phyloP scores from a whole-genome alignment of 2,113 vertebrate species.

The Myiopsitta monachus region DNA sequence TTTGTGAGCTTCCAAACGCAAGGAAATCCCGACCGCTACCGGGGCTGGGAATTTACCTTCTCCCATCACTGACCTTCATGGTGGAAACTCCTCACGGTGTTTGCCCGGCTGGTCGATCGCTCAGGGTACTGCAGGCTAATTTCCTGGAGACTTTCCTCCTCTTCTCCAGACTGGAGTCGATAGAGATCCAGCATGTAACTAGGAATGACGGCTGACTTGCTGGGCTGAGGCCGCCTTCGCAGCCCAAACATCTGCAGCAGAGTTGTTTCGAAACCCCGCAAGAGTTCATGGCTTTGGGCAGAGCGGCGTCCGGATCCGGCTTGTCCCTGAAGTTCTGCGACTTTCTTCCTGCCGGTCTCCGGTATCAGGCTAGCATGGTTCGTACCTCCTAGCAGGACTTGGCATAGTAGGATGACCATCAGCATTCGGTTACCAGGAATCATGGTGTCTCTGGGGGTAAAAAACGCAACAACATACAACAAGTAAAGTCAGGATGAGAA shows the following conservation, averaged over 20 bases:
- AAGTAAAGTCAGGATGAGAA: constrained; percentile 58
- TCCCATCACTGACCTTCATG: constrained; percentile 89
- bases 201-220: constrained; percentile 86
- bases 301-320: constrained; percentile 81
- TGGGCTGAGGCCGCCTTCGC: constrained; percentile 91
- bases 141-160: constrained; percentile 83
- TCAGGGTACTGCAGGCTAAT: constrained; percentile 90
- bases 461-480: constrained; percentile 70
- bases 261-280: constrained; percentile 97
- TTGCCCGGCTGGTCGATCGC: constrained; percentile 91
- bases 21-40: neutral
- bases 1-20: neutral
- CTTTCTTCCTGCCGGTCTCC: constrained; percentile 96
- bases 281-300: constrained; percentile 93
- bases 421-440: constrained; percentile 99
- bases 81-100: constrained; percentile 98
- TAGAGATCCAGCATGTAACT: constrained; percentile 97
- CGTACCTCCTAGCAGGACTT: constrained; percentile 97
- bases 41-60: neutral
- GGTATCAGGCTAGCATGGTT: constrained; percentile 98
- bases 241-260: constrained; percentile 99
- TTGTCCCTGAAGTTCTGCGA: constrained; percentile 86
- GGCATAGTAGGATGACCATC: constrained; percentile 99
- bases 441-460: constrained; percentile 96
- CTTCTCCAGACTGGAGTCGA: constrained; percentile 94